Base-by-base conservation (phyloP, 2,113 vertebrate genomes). In the Lepus europaeus region DNA sequence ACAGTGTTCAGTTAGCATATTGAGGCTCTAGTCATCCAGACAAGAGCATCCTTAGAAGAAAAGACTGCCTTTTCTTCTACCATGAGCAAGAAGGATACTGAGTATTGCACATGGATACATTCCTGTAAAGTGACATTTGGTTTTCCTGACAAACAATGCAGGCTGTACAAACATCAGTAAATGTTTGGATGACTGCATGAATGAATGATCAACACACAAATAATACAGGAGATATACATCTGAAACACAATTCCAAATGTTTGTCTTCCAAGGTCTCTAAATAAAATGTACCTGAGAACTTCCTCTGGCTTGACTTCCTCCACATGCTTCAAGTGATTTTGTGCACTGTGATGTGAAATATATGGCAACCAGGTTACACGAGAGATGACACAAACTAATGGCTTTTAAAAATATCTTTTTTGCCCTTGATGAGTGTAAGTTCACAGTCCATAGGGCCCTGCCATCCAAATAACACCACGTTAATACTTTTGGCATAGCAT, bases 401-500 rank as follows among this genome's bases (percentile, higher is more conserved):
- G 81, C 77, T 91, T 94, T 95, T 80, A 53, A 73, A 87, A 70
- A 69, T 53, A 84, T 92, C 61, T 95, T 77, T 95, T 78, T 90
- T 53, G 5, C 19, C 85, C 87, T 91, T 92, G 77, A 94, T 93
- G 86, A 90, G 70, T 63, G 82, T 39, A 88, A 91, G 51, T 95
- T 93, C 95, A 76, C 33, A 72, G 70, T 93, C 90, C 59, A 22
- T 10, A 33, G 39, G 23, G 89, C 79, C 51, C 92, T 87, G 76
- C 84, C 84, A 95, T 78, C 89, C 79, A 89, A 94, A 95, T 45
- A 96, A 96, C 90, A 87, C 94, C 78, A 66, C 5, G 3, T 53
- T 95, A 87, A 97, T 92, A 78, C 68, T 95, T 96, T 68, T 85
- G 64, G 93, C 91, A 93, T 59, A 90, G 68, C 61, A 83, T 90